Evolutionary conservation across 2,797 vertebrate genomes (phyloP), one percentile per base, ranked within the genome.

Genomic region (Triplophysa yarkandensis): DNA sequence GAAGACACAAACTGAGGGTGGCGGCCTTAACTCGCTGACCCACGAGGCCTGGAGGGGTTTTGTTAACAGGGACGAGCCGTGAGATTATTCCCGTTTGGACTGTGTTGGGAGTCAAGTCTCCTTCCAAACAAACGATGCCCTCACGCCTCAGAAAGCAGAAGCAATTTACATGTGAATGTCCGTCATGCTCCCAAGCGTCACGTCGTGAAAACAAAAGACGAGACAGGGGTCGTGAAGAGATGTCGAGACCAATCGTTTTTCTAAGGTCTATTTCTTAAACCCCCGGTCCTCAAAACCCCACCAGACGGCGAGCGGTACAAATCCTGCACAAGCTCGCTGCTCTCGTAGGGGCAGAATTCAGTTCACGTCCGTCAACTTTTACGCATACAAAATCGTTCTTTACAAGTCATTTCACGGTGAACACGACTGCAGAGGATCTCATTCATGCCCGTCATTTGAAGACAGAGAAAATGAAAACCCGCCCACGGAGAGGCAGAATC

Each of bases 91-190:
- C 66, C 39, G 68, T 74, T 78, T 48, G 68, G 48, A 64, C 46
- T 36, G 41, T 16, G 77, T 73, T 58, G 17, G 17, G 79, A 61
- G 71, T 80, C 80, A 71, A 77, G 77, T 76, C 87, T 82, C 83
- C 81, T 83, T 73, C 80, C 85, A 77, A 87, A 85, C 82, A 88
- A 87, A 89, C 83, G 84, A 78, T 46, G 21, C 23, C 58, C 82
- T 80, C 85, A 86, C 23, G 76, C 83, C 82, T 86, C 80, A 86
- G 57, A 80, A 66, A 68, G 82, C 77, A 68, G 67, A 68, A 43
- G 52, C 70, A 61, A 79, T 87, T 88, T 84, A 46, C 85, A 87
- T 85, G 70, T 80, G 81, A 90, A 88, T 81, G 68, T 74, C 52
- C 52, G 61, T 68, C 67, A 69, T 69, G 72, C 73, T 64, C 34